Conservation (phyloP, 1,140 invertebrate genomes). For the Halesus radiatus region DNA sequence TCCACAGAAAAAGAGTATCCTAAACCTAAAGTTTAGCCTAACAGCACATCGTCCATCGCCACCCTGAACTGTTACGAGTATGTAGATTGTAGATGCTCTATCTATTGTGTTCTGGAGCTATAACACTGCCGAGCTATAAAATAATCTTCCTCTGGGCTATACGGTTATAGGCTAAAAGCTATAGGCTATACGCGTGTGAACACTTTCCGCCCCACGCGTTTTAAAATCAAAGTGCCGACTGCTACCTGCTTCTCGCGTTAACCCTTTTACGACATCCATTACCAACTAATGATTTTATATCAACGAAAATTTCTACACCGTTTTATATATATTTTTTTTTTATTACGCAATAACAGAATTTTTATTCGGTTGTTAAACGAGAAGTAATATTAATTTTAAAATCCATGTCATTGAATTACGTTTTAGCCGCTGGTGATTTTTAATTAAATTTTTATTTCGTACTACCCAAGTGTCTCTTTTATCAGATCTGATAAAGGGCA, state of each 20-base stretch:
- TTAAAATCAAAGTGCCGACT: conserved; percentile 1
- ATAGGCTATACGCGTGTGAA: neutral
- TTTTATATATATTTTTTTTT: neutral
- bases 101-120: too few species aligned
- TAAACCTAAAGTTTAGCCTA: too few species aligned
- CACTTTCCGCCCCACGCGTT: neutral
- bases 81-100: too few species aligned
- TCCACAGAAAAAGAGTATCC: too few species aligned
- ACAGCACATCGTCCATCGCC: too few species aligned
- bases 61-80: too few species aligned
- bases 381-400: neutral
- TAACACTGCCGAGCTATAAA: too few species aligned
- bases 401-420: neutral
- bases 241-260: conserved; percentile 8
- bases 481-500: neutral
- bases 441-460: neutral
- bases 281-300: conserved; percentile 7
- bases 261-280: conserved; percentile 24
- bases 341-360: neutral
- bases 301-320: conserved; percentile 10
- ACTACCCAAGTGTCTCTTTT: neutral
- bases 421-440: neutral
- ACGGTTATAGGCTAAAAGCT: too few species aligned
- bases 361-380: neutral
- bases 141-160: too few species aligned